Evolutionary conservation across 2,113 vertebrate genomes (phyloP).

Genomic region (Boulengeromyrus knoepffleri): DNA sequence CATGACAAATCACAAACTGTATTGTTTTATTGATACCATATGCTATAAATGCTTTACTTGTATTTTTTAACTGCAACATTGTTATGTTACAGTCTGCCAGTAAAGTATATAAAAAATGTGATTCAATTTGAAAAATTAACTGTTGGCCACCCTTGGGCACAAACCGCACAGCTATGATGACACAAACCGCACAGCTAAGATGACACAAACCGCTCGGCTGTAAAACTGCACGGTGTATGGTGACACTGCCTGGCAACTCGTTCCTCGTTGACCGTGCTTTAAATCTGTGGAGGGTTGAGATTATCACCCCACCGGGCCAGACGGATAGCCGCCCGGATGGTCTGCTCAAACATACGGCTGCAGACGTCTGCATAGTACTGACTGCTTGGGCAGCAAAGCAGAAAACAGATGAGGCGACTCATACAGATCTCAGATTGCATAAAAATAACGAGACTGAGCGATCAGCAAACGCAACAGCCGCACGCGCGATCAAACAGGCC

Average conservation of each 20-base stretch:
- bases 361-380: slow-evolving; percentile 48
- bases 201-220: slow-evolving; percentile 16
- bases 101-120: not conserved
- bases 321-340: not conserved
- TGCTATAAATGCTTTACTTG: not conserved
- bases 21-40: not conserved
- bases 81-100: not conserved
- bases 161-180: not conserved
- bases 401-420: slow-evolving; percentile 47
- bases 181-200: slow-evolving; percentile 14
- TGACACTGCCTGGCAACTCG: slow-evolving; percentile 32
- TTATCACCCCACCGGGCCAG: slow-evolving; percentile 31
- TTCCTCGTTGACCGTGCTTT: not conserved
- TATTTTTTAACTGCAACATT: not conserved
- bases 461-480: not conserved
- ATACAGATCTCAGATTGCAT: slow-evolving; percentile 43
- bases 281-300: slow-evolving; percentile 26
- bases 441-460: slow-evolving; percentile 32
- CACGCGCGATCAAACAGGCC: not conserved
- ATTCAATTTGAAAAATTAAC: not conserved
- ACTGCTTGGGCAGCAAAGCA: slow-evolving; percentile 48
- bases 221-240: slow-evolving; percentile 28
- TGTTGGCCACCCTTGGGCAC: not conserved
- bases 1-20: not conserved
- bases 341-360: slow-evolving; percentile 40